Evolutionary conservation across 1,140 invertebrate species (phyloP), one percentile per base, ranked within the genome.

Genomic region (Mya arenaria): DNA sequence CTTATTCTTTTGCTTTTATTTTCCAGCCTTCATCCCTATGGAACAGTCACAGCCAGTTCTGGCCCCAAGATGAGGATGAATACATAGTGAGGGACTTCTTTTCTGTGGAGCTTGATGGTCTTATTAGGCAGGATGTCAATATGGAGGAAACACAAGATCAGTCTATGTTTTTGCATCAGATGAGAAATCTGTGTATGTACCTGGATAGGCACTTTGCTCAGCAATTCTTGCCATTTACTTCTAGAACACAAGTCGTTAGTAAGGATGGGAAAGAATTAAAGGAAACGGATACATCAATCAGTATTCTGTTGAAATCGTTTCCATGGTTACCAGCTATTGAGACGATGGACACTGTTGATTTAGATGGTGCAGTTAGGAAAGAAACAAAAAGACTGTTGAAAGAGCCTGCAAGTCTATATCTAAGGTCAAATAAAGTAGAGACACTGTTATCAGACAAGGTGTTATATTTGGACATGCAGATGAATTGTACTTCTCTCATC

Each of bases 301-400:
- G 73, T 48, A 75, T 63, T 19, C 32, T 75, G 19, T 28, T 75
- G 19, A 75, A 52, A 32, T 41, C 75, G 10, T 30, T 84, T 36
- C 62, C 55, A 17, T 92, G 91, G 91, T 62, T 91, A 39, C 91
- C 91, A 36, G 86, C 85, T 0, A 25, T 79, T 15, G 52, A 86
- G 69, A 74, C 52, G 1, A 60, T 37, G 19, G 58, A 71, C n/a
- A 63, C 23, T 1, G n/a, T 74, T 28, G 63, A 84, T 6, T 68
- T 30, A 23, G 52, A 72, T 30, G 62, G 63, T 10, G 48, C 13
- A 10, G 52, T 79, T 19, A 25, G 34, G 19, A 52, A 82, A 25
- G 44, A 56, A 5, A 58, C 80, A 23, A 74, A 72, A n/a, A 55
- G 84, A 30, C 19, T 56, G 0, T 44, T 86, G 15, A 81, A 84